These are phyloP conservation scores for Vespertilio murinus DNA, from an alignment of 2,797 vertebrate species.

Conservation along the genomic window DNA sequence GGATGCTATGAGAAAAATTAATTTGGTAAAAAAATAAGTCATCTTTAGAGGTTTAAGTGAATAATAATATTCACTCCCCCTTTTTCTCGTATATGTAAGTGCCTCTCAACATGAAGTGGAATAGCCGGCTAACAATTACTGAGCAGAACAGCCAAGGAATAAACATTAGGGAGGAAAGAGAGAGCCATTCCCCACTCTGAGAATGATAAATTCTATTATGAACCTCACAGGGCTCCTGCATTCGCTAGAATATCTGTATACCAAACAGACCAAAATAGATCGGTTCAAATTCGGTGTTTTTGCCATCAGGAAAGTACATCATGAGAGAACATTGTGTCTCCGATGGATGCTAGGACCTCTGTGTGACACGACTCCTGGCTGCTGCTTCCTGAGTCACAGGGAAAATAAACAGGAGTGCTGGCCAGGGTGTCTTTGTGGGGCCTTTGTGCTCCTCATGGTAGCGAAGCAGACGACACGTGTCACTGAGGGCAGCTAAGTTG, in stretches of 20 bases:
- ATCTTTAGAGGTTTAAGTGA: not conserved
- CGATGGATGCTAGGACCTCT: not conserved
- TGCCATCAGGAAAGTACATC: not conserved
- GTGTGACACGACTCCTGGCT: not conserved
- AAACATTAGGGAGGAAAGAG: not conserved
- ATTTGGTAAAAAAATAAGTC: not conserved
- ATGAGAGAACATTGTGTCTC: not conserved
- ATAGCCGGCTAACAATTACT: not conserved
- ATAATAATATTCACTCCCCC: not conserved
- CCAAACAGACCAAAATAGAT: not conserved
- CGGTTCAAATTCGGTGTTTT: constrained; percentile 15
- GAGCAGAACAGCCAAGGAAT: not conserved
- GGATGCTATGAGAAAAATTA: not conserved
- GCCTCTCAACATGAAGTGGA: not conserved
- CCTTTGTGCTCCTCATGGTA: not conserved
- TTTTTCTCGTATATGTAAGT: not conserved
- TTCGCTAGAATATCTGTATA: not conserved
- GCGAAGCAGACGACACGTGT: not conserved
- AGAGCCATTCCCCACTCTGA: not conserved
- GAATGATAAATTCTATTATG: not conserved
- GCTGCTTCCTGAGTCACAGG: not conserved
- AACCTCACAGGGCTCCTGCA: not conserved
- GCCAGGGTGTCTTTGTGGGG: not conserved
- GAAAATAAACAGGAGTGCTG: not conserved
- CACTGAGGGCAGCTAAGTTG: not conserved